Evolutionary conservation across 2,888 invertebrate genomes (phyloP), one percentile per base, ranked within the genome.

Genomic region (Neoitamus cyanurus): DNA sequence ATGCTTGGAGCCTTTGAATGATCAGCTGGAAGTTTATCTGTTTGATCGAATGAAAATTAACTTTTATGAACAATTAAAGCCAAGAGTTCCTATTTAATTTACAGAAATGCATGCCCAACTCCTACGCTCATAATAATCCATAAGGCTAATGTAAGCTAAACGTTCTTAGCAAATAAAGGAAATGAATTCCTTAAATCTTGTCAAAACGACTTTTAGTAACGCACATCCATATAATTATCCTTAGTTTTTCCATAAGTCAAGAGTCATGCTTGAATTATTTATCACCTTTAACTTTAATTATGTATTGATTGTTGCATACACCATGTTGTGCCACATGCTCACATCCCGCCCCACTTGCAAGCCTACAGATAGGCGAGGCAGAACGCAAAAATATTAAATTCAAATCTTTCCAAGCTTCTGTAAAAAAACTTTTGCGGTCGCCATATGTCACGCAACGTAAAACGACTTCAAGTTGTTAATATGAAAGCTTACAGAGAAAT

Each of bases 401-500:
- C 58, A 58, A 58, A 58, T 58, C 25, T 25, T 48, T 48, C 9
- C 25, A 15, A 25, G 0, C 25, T 20, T 25, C 4, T 20, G 20
- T 7, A 58, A 58, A 20, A 25, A 25, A 25, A 25, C 20, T 58
- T 58, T 25, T 58, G 58, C 9, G 58, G 70, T 7, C n/a, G 70
- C 70, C 34, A 34, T 70, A 31, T 70, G 70, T 70, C 70, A 70
- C 70, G 70, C 70, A 70, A 70, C n/a, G 34, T 70, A 31, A n/a
- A 70, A 70, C 58, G 70, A 70, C 30, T 70, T 70, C 70, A 70
- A 31, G 70, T 70, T 70, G 34, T 70, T 31, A 70, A 70, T 70
- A 30, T 31, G 25, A 34, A 34, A 30, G 30, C 34, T 70, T 70
- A 70, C 70, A 70, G 31, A n/a, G 70, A 70, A 70, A 70, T 70